Base-by-base conservation (phyloP, 1,140 invertebrate genomes). In the Brachionus asplanchnoidis region DNA sequence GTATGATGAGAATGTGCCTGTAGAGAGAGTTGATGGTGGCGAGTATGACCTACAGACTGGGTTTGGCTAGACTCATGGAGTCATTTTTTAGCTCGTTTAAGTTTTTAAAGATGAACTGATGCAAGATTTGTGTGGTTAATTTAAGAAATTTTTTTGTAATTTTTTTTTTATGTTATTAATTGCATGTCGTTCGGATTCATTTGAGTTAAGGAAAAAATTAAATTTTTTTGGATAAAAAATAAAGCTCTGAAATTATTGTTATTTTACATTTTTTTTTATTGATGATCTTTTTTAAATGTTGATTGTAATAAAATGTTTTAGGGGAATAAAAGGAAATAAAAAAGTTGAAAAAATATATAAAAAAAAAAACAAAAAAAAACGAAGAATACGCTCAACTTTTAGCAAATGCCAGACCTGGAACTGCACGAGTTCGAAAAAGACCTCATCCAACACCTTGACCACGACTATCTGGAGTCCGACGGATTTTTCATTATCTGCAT, bases 21-120 rank as follows among this genome's bases (percentile, higher is more conserved):
- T n/a, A n/a, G n/a, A n/a, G n/a, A n/a, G n/a, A n/a, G n/a, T n/a
- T n/a, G n/a, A 93, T 5, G 95, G 95, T 0, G 96, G 96, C 0
- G 96, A 98, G 89, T 97, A 97, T 88, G 90, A 90, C 0, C 93
- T 95, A 0, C 95, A 97, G 88, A 91, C 92, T n/a, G 96, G 96
- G 9, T 98, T 98, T 88, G 96, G 95, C 2, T 98, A 96, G 95
- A 94, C 94, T 0, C 97, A 97, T 88, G 96, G 96, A 2, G 93
- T 96, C 0, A 92, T 94, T n/a, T 88, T 96, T 36, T 93, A 95
- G 86, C 91, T 95, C 28, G 88, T 96, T 11, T 60, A 66, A 20
- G 26, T 66, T 20, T 83, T 65, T 40, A 79, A 79, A 79, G 77
- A 79, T 60, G 46, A 79, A 53, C 6, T 53, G 50, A 53, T 53